phyloP scores from a whole-genome alignment of 1,140 invertebrate genomes.

The Hycleus phaleratus region DNA sequence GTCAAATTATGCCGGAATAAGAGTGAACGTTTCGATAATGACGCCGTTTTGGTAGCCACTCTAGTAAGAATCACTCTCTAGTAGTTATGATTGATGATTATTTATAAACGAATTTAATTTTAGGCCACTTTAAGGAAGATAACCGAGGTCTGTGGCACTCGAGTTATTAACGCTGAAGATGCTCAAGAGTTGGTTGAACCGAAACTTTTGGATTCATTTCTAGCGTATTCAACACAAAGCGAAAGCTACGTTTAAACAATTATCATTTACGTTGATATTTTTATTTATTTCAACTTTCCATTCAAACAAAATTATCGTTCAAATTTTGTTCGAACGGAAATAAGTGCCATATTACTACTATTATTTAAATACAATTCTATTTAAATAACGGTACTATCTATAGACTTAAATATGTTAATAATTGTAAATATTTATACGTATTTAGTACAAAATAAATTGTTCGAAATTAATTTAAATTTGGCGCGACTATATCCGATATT shows the following conservation, averaged over 20 bases:
- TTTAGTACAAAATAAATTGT: no score
- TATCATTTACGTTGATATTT: no score
- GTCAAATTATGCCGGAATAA: slow-evolving; percentile 62
- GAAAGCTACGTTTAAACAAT: slow-evolving; percentile 54
- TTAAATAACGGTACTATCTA: no score
- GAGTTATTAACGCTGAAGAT: slow-evolving; percentile 46
- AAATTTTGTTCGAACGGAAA: no score
- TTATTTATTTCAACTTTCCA: no score
- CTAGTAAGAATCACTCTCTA: slow-evolving; percentile 51
- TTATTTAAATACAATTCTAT: no score
- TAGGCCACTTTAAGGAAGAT: slow-evolving; percentile 64
- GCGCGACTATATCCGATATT: no score
- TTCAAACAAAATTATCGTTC: no score
- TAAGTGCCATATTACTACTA: no score
- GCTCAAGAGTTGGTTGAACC: slow-evolving; percentile 58
- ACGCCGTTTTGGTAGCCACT: slow-evolving; percentile 65
- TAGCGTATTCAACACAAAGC: slow-evolving; percentile 59
- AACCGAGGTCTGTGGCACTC: slow-evolving; percentile 47
- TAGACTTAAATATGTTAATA: no score
- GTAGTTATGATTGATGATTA: slow-evolving; percentile 20
- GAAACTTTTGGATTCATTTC: slow-evolving; percentile 59
- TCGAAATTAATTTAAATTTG: no score
- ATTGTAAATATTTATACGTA: no score
- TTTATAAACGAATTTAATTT: not conserved
- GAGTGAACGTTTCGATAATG: slow-evolving; percentile 59